Evolutionary conservation across 2,888 invertebrate species (phyloP).

Genomic region (Erebia ligea): DNA sequence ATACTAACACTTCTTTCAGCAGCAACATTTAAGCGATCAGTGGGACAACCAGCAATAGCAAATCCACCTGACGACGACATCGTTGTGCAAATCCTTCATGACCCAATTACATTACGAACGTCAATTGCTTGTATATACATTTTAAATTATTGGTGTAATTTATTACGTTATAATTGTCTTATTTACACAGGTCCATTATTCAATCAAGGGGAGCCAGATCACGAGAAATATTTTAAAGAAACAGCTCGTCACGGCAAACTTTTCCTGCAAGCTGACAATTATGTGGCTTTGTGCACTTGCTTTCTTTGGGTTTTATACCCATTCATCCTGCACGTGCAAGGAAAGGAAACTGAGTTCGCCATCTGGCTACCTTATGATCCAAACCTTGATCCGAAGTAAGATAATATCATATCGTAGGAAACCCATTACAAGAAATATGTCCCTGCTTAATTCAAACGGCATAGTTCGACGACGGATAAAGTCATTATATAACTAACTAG

Average conservation of each 20-base stretch:
- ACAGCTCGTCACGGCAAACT: slow-evolving; percentile 47
- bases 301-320: slow-evolving; percentile 59
- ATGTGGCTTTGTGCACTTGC: slow-evolving; percentile 52
- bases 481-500: no score
- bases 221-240: slow-evolving; percentile 47
- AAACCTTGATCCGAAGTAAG: slow-evolving; percentile 54
- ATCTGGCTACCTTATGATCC: slow-evolving; percentile 65
- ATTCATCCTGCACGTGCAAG: slow-evolving; percentile 51
- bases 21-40: no score
- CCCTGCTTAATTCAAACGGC: not conserved
- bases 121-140: no score
- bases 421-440: not conserved
- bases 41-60: no score
- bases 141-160: not conserved
- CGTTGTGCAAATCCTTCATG: no score
- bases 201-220: slow-evolving; percentile 52
- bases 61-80: no score
- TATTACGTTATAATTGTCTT: not conserved
- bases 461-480: no score
- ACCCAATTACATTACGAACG: no score
- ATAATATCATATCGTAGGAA: not conserved
- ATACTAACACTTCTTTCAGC: no score
- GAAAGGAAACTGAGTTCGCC: slow-evolving; percentile 55
- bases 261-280: slow-evolving; percentile 51
- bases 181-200: slow-evolving; percentile 36